Evolutionary conservation across 2,113 vertebrate genomes (phyloP).

Genomic region (Seriola rivoliana): DNA sequence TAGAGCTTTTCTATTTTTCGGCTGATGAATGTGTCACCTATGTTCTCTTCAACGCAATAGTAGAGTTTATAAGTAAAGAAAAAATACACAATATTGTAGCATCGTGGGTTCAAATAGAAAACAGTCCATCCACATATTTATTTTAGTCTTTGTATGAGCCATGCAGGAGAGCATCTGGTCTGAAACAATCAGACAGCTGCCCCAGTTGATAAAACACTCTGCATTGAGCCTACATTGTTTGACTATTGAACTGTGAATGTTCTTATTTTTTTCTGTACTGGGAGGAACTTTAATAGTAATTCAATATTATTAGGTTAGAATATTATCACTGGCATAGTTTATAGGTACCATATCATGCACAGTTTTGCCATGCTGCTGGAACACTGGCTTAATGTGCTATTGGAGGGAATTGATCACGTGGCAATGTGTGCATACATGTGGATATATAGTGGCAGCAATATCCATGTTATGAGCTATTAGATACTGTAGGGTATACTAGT

Average conservation of each 20-base stretch:
- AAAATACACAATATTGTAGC: neutral
- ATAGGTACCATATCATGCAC: slow-evolving; percentile 2
- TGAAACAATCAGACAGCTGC: slow-evolving; percentile 18
- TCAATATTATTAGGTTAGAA: neutral
- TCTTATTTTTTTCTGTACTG: neutral
- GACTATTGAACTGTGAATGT: neutral
- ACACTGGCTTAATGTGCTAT: slow-evolving; percentile 33
- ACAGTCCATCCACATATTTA: too few species aligned
- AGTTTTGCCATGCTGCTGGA: slow-evolving; percentile 9
- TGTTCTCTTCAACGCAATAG: neutral
- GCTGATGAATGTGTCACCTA: too few species aligned
- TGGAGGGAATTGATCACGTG: slow-evolving; percentile 40
- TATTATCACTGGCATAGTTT: slow-evolving; percentile 4
- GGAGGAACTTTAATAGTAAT: neutral
- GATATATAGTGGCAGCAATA: neutral
- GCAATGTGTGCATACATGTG: slow-evolving; percentile 16
- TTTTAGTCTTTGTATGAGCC: too few species aligned
- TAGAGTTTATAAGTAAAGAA: neutral
- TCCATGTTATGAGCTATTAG: neutral
- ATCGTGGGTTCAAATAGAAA: too few species aligned
- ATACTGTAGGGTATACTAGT: neutral
- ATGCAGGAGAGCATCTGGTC: slow-evolving; percentile 6
- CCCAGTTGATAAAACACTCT: neutral
- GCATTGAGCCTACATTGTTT: neutral
- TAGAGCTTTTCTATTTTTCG: neutral